A percentile compares a stretch with the other conserved stretches of the same genome.
Conservation (phyloP, 2,797 vertebrate species). For the Vireo griseus region DNA sequence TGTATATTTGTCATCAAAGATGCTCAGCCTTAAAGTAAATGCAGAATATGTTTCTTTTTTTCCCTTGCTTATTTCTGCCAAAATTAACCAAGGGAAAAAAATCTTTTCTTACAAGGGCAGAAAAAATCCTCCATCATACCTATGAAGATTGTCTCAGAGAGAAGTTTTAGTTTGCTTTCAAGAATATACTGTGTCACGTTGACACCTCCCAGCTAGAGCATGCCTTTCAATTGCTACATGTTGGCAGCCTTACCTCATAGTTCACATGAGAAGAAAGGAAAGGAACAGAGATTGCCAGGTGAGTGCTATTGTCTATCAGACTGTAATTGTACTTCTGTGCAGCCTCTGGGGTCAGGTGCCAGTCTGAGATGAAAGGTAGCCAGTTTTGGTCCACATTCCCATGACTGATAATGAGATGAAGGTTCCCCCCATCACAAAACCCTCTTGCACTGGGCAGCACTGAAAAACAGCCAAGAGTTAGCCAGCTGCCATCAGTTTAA, state of each 20-base stretch:
- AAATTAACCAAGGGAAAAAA: not conserved
- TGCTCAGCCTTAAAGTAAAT: not conserved
- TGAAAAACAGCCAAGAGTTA: not conserved
- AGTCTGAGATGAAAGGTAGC: conserved; percentile 55
- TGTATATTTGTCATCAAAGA: not conserved
- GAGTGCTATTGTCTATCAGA: conserved; percentile 45
- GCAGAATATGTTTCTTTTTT: not conserved
- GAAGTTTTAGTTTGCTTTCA: not conserved
- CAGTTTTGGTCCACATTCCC: conserved; percentile 63
- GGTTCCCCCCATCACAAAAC: conserved; percentile 35
- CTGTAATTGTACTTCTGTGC: not conserved
- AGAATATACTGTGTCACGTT: not conserved
- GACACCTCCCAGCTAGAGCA: not conserved
- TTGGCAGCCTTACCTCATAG: conserved; percentile 50
- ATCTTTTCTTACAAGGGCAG: not conserved
- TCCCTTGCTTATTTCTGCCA: not conserved
- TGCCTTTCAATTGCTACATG: not conserved
- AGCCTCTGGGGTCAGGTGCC: not conserved
- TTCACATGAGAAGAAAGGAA: conserved; percentile 13
- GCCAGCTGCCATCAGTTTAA: not conserved
- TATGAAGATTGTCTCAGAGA: not conserved
- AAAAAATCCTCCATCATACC: not conserved
- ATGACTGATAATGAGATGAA: conserved; percentile 12
- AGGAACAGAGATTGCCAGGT: conserved; percentile 44
- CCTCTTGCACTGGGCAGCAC: conserved; percentile 12